These are phyloP conservation scores for Lithophane semibrunnea DNA, from an alignment of 2,888 invertebrate genomes.

Conservation along the genomic window DNA sequence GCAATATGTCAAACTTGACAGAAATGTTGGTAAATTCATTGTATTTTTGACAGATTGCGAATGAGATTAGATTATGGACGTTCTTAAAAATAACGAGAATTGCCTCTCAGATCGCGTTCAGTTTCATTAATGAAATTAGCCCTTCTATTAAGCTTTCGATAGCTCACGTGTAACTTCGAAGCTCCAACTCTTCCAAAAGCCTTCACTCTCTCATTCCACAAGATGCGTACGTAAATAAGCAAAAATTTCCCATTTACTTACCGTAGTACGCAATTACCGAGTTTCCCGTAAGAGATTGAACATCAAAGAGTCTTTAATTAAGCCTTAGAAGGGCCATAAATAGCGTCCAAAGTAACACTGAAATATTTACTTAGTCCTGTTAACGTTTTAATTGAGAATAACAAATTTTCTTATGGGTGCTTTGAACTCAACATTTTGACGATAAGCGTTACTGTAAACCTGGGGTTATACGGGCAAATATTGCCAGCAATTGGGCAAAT, in stretches of 20 bases:
- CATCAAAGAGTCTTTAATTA: slow-evolving; percentile 89
- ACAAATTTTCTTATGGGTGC: slow-evolving; percentile 81
- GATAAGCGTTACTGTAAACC: slow-evolving; percentile 67
- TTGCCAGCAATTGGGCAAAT: not conserved
- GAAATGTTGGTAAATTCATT: no score
- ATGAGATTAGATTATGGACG: no score
- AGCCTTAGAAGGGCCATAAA: slow-evolving; percentile 86
- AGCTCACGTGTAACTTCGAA: not conserved
- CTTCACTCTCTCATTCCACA: slow-evolving; percentile 34
- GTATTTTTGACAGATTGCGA: no score
- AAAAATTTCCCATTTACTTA: slow-evolving; percentile 72
- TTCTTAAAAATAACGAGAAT: no score
- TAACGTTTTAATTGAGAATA: slow-evolving; percentile 86
- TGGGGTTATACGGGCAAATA: not conserved
- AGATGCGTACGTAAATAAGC: slow-evolving; percentile 60
- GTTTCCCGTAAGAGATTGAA: slow-evolving; percentile 88
- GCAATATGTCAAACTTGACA: no score
- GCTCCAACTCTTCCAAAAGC: slow-evolving; percentile 34
- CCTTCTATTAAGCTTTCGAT: not conserved
- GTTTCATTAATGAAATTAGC: no score
- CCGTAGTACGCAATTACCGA: slow-evolving; percentile 83
- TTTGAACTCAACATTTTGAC: slow-evolving; percentile 76
- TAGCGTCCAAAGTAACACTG: slow-evolving; percentile 83
- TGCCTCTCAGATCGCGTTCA: no score
- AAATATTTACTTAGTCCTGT: slow-evolving; percentile 86